Evolutionary conservation across 2,113 vertebrate genomes (phyloP).

Genomic region (Alligator mississippiensis): DNA sequence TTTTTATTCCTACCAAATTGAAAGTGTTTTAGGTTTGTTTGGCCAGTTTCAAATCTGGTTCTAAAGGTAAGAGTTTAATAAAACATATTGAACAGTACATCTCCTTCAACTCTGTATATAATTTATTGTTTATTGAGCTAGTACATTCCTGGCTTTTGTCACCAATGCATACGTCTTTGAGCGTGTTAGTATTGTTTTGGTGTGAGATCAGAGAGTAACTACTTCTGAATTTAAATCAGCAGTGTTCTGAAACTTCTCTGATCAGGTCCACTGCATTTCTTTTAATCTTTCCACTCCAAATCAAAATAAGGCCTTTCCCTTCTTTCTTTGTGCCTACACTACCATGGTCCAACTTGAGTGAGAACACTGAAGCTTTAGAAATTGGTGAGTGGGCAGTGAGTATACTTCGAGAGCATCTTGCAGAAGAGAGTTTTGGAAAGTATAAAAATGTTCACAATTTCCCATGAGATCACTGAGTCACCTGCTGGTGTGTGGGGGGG

Average conservation of each 20-base stretch:
- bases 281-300: rapidly evolving
- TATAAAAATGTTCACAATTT: rapidly evolving
- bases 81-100: not conserved
- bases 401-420: not conserved
- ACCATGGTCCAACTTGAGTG: rapidly evolving
- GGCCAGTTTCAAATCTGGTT: not conserved
- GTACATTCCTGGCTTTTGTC: not conserved
- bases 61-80: not conserved
- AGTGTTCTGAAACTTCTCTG: not conserved
- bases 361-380: rapidly evolving
- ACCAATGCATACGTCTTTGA: not conserved
- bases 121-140: not conserved
- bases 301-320: not conserved
- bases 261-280: rapidly evolving
- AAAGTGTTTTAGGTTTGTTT: not conserved
- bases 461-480: not conserved
- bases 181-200: not conserved
- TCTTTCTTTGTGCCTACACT: not conserved
- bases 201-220: not conserved
- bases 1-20: not conserved
- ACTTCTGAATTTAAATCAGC: not conserved
- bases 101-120: not conserved
- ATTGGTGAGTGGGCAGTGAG: not conserved
- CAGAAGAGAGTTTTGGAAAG: not conserved
- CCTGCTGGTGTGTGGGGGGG: not conserved